Evolutionary conservation across 1,140 invertebrate species (phyloP), one percentile per base, ranked within the genome.

Genomic region (Sycobia sp.): DNA sequence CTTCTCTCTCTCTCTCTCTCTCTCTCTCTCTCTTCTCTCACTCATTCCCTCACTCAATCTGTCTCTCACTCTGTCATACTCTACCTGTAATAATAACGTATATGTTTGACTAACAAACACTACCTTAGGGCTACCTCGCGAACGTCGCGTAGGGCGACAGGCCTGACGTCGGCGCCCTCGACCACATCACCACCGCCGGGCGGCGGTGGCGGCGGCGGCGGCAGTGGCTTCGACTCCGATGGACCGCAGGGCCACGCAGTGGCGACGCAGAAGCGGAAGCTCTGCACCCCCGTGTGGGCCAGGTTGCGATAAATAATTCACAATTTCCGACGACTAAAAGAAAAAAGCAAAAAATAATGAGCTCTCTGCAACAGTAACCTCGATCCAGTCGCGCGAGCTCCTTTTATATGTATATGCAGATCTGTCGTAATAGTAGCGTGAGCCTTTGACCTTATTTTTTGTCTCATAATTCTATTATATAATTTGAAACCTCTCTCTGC

Each of bases 281-380:
- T 90, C 77, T 86, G 88, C 80, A 89, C 87, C 77, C 88, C 88
- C 73, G 86, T 88, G 74, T 90, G 89, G 89, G 87, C 88, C 80
- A 87, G 88, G 83, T 89, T 87, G 82, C 84, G 76, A 78, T 75
- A 76, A 55, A 66, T 50, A n/a, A 66, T 66, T 65, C 32, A 78
- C 54, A 70, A 57, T 65, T 64, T 60, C 47, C 44, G 55, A n/a
- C n/a, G n/a, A n/a, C n/a, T n/a, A n/a, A n/a, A n/a, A n/a, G n/a
- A n/a, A n/a, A n/a, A n/a, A n/a, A n/a, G n/a, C n/a, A n/a, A n/a
- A n/a, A n/a, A n/a, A n/a, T n/a, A n/a, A n/a, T n/a, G n/a, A n/a
- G n/a, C n/a, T n/a, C n/a, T n/a, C n/a, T n/a, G n/a, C n/a, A n/a
- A n/a, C n/a, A n/a, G n/a, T n/a, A n/a, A n/a, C n/a, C n/a, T n/a